These are phyloP conservation scores for Stictocephala bisonia DNA, from an alignment of 2,888 invertebrate species.

Conservation along the genomic window DNA sequence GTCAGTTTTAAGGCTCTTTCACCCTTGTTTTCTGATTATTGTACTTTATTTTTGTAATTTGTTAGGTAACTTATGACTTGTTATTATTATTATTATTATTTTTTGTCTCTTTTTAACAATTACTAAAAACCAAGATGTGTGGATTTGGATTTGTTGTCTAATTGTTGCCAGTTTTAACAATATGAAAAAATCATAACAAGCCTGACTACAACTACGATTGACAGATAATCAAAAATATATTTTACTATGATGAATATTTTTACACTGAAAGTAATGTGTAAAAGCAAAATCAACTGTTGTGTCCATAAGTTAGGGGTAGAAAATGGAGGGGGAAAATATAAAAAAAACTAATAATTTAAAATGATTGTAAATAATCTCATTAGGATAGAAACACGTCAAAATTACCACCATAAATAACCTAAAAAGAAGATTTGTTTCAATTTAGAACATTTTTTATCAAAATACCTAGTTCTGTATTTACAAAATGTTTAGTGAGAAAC, in stretches of 20 bases:
- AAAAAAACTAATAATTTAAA: background rate
- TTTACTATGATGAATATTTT: constrained; percentile 5
- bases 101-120: too few relatives aligned
- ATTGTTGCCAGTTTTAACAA: constrained; percentile 2
- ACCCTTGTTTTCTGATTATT: too few relatives aligned
- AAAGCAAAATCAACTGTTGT: background rate
- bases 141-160: too few relatives aligned
- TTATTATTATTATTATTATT: too few relatives aligned
- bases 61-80: too few relatives aligned
- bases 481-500: constrained; percentile 7
- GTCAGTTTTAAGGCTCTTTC: too few relatives aligned
- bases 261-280: constrained; percentile 7
- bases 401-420: background rate
- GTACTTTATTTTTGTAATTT: too few relatives aligned
- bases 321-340: background rate
- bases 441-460: background rate
- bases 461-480: constrained; percentile 3
- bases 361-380: background rate
- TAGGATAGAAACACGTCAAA: constrained; percentile 1
- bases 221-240: background rate
- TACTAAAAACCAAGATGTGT: too few relatives aligned
- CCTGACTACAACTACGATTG: constrained; percentile 1
- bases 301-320: background rate
- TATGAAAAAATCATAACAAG: background rate
- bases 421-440: background rate